phyloP scores from a whole-genome alignment of 2,113 vertebrate genomes.

The Haliaeetus leucogaster region DNA sequence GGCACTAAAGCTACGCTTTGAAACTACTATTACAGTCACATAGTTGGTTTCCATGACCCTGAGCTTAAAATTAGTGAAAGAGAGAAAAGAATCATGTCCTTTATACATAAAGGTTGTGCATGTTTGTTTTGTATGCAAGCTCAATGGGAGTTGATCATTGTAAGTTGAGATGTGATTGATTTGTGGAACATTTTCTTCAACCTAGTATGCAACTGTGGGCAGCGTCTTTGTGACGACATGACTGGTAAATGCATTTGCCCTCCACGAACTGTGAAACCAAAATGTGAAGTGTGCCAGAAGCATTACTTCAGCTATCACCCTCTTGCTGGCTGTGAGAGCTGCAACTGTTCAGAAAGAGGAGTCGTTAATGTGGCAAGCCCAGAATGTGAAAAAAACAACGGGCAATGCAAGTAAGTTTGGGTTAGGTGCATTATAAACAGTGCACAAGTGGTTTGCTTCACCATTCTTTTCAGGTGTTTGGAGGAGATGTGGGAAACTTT shows the following conservation, averaged over 20 bases:
- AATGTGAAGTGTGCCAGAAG: constrained; percentile 80
- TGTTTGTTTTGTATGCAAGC: neutral
- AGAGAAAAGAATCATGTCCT: neutral
- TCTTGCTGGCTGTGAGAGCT: constrained; percentile 83
- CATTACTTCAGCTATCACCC: constrained; percentile 89
- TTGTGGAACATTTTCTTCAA: neutral
- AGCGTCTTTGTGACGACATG: constrained; percentile 82
- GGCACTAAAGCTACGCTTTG: neutral
- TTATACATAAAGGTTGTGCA: neutral
- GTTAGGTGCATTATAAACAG: neutral
- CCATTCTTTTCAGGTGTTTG: neutral
- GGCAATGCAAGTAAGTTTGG: constrained; percentile 87
- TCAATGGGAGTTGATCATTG: neutral
- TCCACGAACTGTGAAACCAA: constrained; percentile 81
- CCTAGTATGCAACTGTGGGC: constrained; percentile 84
- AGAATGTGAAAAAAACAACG: constrained; percentile 78
- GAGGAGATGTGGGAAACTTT: neutral
- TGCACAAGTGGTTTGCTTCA: neutral
- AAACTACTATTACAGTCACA: neutral
- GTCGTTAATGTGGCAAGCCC: neutral
- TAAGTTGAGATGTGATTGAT: neutral
- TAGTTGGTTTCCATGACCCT: neutral
- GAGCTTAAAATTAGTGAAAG: neutral
- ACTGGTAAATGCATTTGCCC: constrained; percentile 90
- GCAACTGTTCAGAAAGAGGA: constrained; percentile 84